phyloP scores from a whole-genome alignment of 1,140 invertebrate species.

The Pogonus chalceus region DNA sequence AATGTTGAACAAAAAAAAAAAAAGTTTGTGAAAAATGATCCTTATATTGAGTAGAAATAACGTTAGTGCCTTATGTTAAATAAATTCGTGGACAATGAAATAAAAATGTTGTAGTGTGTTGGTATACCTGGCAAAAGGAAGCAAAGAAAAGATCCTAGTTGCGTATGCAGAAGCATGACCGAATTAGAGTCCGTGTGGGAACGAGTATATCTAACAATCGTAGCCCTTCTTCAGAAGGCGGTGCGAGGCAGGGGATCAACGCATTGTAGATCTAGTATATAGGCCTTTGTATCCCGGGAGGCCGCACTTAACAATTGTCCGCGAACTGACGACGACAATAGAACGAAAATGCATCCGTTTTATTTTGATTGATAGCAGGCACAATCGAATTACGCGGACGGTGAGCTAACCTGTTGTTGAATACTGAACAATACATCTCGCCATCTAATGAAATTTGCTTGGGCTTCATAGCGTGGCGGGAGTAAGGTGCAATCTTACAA shows the following conservation, averaged over 20 bases:
- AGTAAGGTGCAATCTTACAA: too few species aligned
- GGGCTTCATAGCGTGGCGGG: too few species aligned
- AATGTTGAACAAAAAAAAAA: too few species aligned
- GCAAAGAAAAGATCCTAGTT: background rate
- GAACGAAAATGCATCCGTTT: background rate
- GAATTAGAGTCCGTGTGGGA: background rate
- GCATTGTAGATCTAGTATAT: background rate
- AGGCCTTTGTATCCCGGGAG: background rate
- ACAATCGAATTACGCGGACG: constrained; percentile 1
- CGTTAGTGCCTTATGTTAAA: too few species aligned
- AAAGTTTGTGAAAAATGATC: too few species aligned
- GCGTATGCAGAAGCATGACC: background rate
- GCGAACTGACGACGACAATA: background rate
- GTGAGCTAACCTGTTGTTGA: background rate
- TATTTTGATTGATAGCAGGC: background rate
- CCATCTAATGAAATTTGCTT: too few species aligned
- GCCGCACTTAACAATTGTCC: background rate
- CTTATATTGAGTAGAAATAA: too few species aligned
- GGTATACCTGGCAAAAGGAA: too few species aligned
- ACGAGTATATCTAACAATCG: background rate
- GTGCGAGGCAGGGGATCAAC: background rate
- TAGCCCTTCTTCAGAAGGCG: background rate
- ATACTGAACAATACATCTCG: too few species aligned
- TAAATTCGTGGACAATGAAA: too few species aligned
- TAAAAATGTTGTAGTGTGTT: too few species aligned